phyloP scores from a whole-genome alignment of 2,888 invertebrate genomes.

The Strigamia transsilvanica region DNA sequence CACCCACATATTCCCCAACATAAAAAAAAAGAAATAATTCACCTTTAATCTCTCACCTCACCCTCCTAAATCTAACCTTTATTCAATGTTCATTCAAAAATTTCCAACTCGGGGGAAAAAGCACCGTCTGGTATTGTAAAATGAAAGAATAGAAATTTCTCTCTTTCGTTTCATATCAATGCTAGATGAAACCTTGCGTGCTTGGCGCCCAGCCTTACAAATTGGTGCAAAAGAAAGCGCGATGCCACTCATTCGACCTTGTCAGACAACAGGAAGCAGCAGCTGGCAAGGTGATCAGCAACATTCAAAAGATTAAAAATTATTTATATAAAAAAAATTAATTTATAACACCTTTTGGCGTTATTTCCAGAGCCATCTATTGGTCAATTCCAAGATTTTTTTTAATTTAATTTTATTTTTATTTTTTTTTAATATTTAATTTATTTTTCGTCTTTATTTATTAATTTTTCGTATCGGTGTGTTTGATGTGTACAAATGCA shows the following conservation, averaged over 20 bases:
- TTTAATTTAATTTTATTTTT: not conserved
- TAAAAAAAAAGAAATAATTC: not conserved
- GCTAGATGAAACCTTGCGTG: not conserved
- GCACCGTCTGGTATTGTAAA: not conserved
- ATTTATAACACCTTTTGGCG: not conserved
- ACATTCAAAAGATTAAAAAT: not conserved
- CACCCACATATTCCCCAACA: slow-evolving; percentile 9
- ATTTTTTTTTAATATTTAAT: not conserved
- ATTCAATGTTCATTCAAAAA: too few relatives aligned
- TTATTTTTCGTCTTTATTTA: not conserved
- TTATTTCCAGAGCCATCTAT: not conserved
- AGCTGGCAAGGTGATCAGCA: slow-evolving; percentile 6
- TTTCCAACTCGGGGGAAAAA: too few relatives aligned
- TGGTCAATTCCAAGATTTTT: not conserved
- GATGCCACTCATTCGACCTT: slow-evolving; percentile 15
- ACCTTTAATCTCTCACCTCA: not conserved
- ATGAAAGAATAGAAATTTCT: not conserved
- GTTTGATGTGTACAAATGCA: not conserved
- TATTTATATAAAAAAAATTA: not conserved
- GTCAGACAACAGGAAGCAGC: not conserved
- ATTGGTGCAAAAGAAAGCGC: not conserved
- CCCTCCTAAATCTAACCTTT: not conserved
- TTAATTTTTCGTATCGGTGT: not conserved
- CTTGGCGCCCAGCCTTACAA: not conserved
- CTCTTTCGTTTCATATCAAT: not conserved